Evolutionary conservation across 2,113 vertebrate species (phyloP).

Genomic region (Muntiacus muntjak): DNA sequence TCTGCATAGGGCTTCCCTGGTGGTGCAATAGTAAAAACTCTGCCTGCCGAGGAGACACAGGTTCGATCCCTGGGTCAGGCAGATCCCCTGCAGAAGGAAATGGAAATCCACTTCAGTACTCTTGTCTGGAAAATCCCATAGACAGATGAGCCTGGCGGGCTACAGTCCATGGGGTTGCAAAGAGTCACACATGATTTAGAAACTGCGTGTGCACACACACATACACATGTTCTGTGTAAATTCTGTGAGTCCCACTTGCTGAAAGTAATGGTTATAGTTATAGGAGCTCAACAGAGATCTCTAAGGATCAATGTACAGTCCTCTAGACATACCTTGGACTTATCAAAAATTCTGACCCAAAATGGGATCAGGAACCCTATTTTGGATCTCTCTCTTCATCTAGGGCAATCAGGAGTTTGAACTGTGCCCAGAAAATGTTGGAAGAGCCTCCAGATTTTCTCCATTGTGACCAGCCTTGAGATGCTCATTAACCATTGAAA

Average conservation of each 20-base stretch:
- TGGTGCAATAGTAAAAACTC: background rate
- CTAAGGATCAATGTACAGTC: background rate
- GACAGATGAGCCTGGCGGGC: background rate
- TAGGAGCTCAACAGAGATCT: background rate
- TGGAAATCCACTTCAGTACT: background rate
- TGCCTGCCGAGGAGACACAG: background rate
- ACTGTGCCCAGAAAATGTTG: background rate
- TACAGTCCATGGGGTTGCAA: background rate
- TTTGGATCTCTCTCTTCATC: background rate
- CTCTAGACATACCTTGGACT: background rate
- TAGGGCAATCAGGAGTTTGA: background rate
- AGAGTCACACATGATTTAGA: background rate
- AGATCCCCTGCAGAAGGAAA: background rate
- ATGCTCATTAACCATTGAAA: background rate
- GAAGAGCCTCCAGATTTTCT: background rate
- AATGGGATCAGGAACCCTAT: background rate
- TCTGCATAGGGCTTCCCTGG: background rate
- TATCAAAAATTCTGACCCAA: background rate
- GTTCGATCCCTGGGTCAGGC: background rate
- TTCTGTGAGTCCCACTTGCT: background rate
- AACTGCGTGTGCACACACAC: fast-evolving
- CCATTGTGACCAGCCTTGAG: background rate
- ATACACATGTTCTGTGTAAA: background rate
- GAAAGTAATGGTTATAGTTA: background rate
- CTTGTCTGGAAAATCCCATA: background rate